Evolutionary conservation across 1,140 invertebrate genomes (phyloP).

Genomic region (Tetranychus cinnabarinus): DNA sequence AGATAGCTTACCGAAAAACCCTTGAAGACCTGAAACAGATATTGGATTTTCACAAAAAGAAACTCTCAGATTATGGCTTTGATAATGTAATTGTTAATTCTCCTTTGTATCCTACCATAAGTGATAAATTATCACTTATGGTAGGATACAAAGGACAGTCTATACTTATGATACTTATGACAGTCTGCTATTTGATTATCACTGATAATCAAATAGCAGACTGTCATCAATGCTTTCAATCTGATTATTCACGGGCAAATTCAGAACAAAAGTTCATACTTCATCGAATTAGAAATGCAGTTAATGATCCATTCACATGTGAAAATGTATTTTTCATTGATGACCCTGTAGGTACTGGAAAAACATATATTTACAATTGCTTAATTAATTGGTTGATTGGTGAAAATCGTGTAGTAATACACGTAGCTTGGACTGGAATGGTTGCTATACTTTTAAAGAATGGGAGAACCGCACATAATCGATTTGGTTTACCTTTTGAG

Average conservation of each 20-base stretch:
- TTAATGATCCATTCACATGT: constrained; percentile 7
- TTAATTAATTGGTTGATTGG: constrained; percentile 10
- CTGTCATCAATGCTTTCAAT: no score
- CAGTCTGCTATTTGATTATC: no score
- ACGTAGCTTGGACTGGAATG: constrained; percentile 26
- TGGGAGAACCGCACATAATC: constrained; percentile 27
- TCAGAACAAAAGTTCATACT: neutral
- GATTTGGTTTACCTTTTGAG: constrained; percentile 23
- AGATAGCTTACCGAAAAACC: neutral
- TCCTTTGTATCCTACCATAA: neutral
- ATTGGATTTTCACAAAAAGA: neutral
- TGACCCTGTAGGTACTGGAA: constrained; percentile 16
- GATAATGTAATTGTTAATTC: neutral
- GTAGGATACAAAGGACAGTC: no score
- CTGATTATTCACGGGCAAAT: neutral
- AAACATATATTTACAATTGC: constrained; percentile 17
- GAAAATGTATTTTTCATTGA: constrained; percentile 12
- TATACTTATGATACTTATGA: no score
- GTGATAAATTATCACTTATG: no score
- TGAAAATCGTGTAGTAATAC: constrained; percentile 3
- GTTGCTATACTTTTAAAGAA: constrained; percentile 26
- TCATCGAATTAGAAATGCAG: neutral
- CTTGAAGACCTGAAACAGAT: neutral
- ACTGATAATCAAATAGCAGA: no score
- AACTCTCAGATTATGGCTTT: neutral